Evolutionary conservation across 2,113 vertebrate species (phyloP), one percentile per base, ranked within the genome.

Genomic region (Prunella fulvescens): DNA sequence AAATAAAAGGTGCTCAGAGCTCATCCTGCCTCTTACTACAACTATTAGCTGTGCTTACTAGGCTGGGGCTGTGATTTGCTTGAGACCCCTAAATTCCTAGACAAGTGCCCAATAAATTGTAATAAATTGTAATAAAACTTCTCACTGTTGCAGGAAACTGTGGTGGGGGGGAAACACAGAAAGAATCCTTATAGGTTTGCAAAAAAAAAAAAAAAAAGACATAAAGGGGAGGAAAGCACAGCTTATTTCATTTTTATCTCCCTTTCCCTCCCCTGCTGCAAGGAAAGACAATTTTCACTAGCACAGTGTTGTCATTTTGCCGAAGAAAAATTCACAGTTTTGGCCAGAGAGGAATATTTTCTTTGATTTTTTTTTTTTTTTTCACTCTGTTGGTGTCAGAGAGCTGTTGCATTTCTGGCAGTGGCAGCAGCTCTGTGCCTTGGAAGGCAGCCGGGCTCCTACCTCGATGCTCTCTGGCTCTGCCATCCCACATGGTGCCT

Each of bases 231-330:
- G 57, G 19, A 91, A 89, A 91, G 45, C 58, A 65, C 58, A 31
- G 58, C 14, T 90, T 91, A 90, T 93, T 89, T 88, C 61, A 86
- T 94, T 92, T 95, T 96, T 81, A 90, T 88, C 60, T 91, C 65
- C 31, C 45, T 82, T 92, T 83, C 44, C 62, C 54, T 70, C 81
- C 69, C 73, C 79, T 69, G 39, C 53, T 84, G 83, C 86, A 92
- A 84, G 47, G 70, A 88, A 89, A 95, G 61, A 76, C 84, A 91
- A 70, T 91, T 66, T 94, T 67, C 87, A 62, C 88, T 45, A 84
- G 67, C 81, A 79, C 45, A 51, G n/a, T 45, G 73, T 86, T 96
- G 91, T 86, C 79, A 19, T 80, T 90, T 86, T 88, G 73, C 84
- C 0, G 7, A 65, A 89, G 86, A 84, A 81, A 88, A 85, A 93